Evolutionary conservation across 1,140 invertebrate genomes (phyloP), one percentile per base, ranked within the genome.

Genomic region (Globodera ellingtonae): DNA sequence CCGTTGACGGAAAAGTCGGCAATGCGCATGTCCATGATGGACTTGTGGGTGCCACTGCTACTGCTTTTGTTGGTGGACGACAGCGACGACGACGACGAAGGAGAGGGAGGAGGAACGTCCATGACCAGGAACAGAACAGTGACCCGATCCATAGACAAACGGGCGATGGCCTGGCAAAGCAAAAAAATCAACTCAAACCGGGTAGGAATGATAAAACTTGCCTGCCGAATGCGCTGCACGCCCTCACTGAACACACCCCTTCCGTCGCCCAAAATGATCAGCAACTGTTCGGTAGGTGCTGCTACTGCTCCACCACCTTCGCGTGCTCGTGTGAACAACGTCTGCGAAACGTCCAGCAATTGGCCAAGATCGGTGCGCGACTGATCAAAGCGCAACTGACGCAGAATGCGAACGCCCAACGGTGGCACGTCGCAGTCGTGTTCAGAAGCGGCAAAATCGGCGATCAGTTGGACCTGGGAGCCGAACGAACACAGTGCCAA

Each of bases 121-220:
- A 98, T 93, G 76, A 98, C 94, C 62, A 99, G 92, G 89, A 98
- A 99, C 0, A 99, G 94, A 73, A 95, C 91, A 89, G 99, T 98
- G 80, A 99, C 93, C 65, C 94, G 92, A 44, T 93, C 91, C 71
- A 94, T 91, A 81, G 93, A 92, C 6, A 95, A 94, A 85, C 93
- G 91, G 84, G 94, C 91, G 1, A 98, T 93, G 3, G 95, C 94
- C 79, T 92, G 56, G 56, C 24, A 56, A 24, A 15, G 6, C 10
- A 47, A 44, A 59, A 59, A 67, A 24, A 24, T 24, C 1, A 24
- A 24, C 24, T 24, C 24, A 24, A 24, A 24, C 1, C 24, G 24
- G 24, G 24, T 24, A 24, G 24, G 24, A 24, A 0, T 24, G 24
- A 24, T 24, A 24, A 24, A 24, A 24, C 24, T 8, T 67, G 56